Percentiles rank a stretch among this genome's conserved stretches.
phyloP scores from a whole-genome alignment of 1,140 invertebrate species.

The Drosophila takahashii region DNA sequence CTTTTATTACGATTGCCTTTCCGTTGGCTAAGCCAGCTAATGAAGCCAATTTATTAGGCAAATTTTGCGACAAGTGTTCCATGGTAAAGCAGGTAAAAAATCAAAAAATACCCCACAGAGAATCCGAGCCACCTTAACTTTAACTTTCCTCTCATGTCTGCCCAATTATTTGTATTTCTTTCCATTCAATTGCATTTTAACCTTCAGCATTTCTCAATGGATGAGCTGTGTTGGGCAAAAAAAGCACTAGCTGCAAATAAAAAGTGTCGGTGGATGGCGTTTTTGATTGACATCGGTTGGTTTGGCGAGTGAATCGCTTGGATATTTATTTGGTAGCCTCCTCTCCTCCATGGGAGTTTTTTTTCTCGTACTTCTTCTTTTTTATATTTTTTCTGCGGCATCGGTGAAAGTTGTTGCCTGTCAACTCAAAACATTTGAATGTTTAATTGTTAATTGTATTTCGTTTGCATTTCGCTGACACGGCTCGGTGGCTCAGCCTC shows the following conservation, averaged over 20 bases:
- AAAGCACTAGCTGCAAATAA: conserved; percentile 9
- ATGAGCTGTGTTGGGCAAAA: conserved; percentile 41
- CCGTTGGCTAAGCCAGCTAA: conserved; percentile 24
- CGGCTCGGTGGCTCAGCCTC: conserved; percentile 26
- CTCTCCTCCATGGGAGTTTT: conserved; percentile 24
- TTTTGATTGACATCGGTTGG: conserved; percentile 65
- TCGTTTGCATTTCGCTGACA: conserved; percentile 20
- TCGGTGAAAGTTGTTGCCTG: conserved; percentile 63
- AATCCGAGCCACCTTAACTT: conserved; percentile 31
- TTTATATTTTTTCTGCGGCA: conserved; percentile 22
- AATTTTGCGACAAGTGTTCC: conserved; percentile 26
- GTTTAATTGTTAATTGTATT: conserved; percentile 71
- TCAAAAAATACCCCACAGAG: conserved; percentile 6
- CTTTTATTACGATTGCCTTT: conserved; percentile 13
- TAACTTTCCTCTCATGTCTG: conserved; percentile 72
- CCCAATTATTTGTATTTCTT: conserved; percentile 53
- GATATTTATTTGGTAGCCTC: conserved; percentile 20
- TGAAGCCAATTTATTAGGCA: conserved; percentile 43
- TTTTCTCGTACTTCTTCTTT: conserved; percentile 11
- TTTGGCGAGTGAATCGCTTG: conserved; percentile 3
- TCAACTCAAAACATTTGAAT: conserved; percentile 63
- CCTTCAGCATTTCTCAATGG: conserved; percentile 78
- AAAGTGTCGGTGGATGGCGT: conserved; percentile 61
- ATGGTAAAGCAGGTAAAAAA: not conserved
- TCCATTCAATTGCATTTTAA: conserved; percentile 78